Evolutionary conservation across 1,140 invertebrate species (phyloP), one percentile per base, ranked within the genome.

Genomic region (Diuraphis noxia): DNA sequence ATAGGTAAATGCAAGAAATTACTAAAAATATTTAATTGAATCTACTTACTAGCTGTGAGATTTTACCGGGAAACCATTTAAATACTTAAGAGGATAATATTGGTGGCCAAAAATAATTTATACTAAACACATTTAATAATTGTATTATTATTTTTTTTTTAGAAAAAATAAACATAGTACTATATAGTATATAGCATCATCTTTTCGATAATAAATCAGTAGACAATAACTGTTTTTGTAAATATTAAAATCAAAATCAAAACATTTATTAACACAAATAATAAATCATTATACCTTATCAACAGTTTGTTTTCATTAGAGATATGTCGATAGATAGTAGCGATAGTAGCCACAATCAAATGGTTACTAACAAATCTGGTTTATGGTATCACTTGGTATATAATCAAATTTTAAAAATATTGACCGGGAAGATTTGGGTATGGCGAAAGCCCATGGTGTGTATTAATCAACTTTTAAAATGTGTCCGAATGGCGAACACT

Each of bases 1-100:
- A 30, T 63, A 63, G 30, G 13, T 72, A 34, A 79, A 84, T 84
- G n/a, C n/a, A 84, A 34, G n/a, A 43, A 43, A 34, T 21, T 85
- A 85, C 40, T 82, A 82, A 40, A 43, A 40, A 49, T 86, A 86
- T 86, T 85, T 86, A 86, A 43, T 49, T 86, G 84, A 49, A 86
- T 86, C n/a, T 21, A 34, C 36, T 49, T 21, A 34, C 36, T 49
- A 86, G 34, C n/a, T 49, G 84, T 23, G 34, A 6, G 43, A 86
- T 86, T 13, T 46, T 21, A 85, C 5, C 9, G 21, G n/a, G 21
- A 30, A 86, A 34, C 34, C 19, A 23, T 36, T 49, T 4, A 23
- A 46, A 43, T 36, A 21, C 4, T 21, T 4, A 23, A 19, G 43
- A 86, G 7, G 19, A 49, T 9, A 49, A 34, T n/a, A 86, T 86